phyloP scores from a whole-genome alignment of 1,140 invertebrate species.

The Aricia agestis region DNA sequence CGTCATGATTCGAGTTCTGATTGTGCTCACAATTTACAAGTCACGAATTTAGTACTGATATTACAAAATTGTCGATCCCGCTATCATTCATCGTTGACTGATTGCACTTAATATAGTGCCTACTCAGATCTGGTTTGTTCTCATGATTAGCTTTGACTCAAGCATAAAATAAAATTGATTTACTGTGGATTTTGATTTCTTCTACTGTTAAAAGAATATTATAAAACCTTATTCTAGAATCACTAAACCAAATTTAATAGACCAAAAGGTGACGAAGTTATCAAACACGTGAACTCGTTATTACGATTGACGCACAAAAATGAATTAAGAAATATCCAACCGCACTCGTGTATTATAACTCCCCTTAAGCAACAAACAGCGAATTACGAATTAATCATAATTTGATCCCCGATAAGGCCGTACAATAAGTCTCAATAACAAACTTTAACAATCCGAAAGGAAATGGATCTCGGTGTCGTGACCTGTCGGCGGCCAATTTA shows the following conservation, averaged over 20 bases:
- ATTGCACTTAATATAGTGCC: background rate
- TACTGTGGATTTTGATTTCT: no score
- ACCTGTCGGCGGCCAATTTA: constrained; percentile 10
- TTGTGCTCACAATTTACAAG: background rate
- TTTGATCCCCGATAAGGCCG: background rate
- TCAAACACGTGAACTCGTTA: no score
- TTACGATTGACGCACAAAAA: background rate
- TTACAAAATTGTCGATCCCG: background rate
- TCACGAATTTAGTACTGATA: background rate
- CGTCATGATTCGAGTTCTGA: background rate
- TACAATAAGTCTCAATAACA: background rate
- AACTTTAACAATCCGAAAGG: constrained; percentile 5
- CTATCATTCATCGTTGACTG: background rate
- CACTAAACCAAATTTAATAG: no score
- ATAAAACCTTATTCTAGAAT: no score
- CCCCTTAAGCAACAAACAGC: background rate
- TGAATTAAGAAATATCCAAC: background rate
- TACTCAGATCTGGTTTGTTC: constrained; percentile 1
- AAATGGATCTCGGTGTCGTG: constrained; percentile 9
- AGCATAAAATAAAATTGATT: background rate
- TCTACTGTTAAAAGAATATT: no score
- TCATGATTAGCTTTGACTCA: background rate
- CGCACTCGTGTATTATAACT: background rate
- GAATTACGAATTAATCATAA: constrained; percentile 6
- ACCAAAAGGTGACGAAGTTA: no score